phyloP scores from a whole-genome alignment of 2,113 vertebrate species.

The Chionis minor region DNA sequence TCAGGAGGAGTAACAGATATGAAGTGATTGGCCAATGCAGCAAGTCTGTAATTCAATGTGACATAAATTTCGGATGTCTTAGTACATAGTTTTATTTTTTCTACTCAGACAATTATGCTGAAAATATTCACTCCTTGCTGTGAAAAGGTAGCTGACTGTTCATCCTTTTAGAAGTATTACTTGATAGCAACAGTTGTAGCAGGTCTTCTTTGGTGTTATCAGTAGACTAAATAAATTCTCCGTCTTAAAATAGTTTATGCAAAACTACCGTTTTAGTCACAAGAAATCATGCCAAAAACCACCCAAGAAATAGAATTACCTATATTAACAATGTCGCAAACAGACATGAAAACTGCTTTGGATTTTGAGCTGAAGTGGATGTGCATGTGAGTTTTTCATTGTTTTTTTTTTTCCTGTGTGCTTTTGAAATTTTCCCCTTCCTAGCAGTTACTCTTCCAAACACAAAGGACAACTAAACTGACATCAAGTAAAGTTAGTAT shows the following conservation, averaged over 20 bases:
- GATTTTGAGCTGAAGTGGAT: neutral
- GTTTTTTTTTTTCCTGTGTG: too few species aligned
- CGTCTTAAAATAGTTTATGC: neutral
- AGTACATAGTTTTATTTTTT: neutral
- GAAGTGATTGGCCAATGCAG: neutral
- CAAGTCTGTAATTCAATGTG: neutral
- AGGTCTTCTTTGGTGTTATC: neutral
- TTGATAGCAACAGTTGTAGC: fast-evolving
- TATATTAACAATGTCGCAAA: neutral
- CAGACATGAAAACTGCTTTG: neutral
- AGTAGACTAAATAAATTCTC: neutral
- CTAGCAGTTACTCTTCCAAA: slow-evolving; percentile 37
- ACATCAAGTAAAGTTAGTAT: slow-evolving; percentile 71
- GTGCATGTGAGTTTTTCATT: neutral
- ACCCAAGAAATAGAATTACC: neutral
- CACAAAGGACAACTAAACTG: slow-evolving; percentile 64
- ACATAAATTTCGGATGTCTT: neutral
- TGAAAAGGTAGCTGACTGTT: neutral
- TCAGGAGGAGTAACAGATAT: neutral
- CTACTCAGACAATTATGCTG: neutral
- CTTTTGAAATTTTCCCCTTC: neutral
- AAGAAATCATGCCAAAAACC: fast-evolving
- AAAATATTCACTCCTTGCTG: neutral
- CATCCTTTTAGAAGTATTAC: neutral
- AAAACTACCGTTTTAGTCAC: neutral